A percentile compares a stretch with the other conserved stretches of the same genome.
Evolutionary conservation across 1,140 invertebrate species (phyloP).

Genomic region (Adelges cooleyi): DNA sequence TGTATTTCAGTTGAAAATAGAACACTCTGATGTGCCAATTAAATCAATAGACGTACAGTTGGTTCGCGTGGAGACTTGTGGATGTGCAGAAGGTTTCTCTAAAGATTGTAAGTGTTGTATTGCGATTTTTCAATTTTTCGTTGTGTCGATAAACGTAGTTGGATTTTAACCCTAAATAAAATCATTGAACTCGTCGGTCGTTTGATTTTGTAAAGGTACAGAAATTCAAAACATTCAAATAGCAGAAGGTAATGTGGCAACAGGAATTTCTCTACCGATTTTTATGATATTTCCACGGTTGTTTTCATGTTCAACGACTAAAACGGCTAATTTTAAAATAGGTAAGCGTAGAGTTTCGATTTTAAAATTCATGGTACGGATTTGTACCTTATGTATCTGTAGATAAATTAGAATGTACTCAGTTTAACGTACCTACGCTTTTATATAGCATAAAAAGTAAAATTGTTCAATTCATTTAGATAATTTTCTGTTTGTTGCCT

Average conservation of each 20-base stretch:
- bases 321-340: slow-evolving; percentile 89
- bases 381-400: no score
- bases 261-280: slow-evolving; percentile 74
- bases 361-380: no score
- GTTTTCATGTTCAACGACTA: slow-evolving; percentile 87
- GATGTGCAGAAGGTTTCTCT: slow-evolving; percentile 86
- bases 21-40: slow-evolving; percentile 64
- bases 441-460: no score
- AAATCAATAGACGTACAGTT: slow-evolving; percentile 92
- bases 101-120: slow-evolving; percentile 71
- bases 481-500: no score
- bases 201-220: slow-evolving; percentile 55
- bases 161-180: neutral
- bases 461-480: no score
- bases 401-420: no score
- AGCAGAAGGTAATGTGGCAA: slow-evolving; percentile 78
- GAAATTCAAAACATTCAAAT: slow-evolving; percentile 98
- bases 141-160: neutral
- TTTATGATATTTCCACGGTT: slow-evolving; percentile 90
- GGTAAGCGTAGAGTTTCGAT: slow-evolving; percentile 63
- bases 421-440: no score
- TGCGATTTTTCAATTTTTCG: no score
- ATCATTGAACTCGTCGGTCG: neutral
- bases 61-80: slow-evolving; percentile 89
- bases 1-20: slow-evolving; percentile 49